Conservation (phyloP, 1,140 invertebrate species). For the Platorchestia sp. region DNA sequence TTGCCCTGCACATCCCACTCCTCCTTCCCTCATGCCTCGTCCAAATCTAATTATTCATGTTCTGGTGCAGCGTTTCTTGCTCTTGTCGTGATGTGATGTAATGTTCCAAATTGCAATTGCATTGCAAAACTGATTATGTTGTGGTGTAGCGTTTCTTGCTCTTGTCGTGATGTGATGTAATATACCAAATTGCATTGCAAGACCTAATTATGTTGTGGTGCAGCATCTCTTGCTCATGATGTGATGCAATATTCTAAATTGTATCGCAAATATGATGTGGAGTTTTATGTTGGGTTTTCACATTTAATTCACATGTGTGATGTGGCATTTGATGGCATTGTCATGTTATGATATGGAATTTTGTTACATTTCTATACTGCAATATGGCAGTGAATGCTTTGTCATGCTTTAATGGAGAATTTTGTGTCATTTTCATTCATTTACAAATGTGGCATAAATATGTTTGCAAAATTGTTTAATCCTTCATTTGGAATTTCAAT, state of each 20-base stretch:
- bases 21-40: neutral
- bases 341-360: neutral
- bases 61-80: neutral
- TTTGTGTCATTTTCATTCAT: neutral
- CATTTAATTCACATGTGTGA: no score
- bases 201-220: neutral
- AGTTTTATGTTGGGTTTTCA: no score
- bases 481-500: neutral
- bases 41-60: neutral
- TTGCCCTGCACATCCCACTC: slow-evolving; percentile 21
- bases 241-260: no score
- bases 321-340: neutral
- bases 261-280: no score
- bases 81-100: no score
- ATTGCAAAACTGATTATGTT: neutral
- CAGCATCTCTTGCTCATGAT: no score
- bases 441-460: neutral
- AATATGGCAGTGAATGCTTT: no score
- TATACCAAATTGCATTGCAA: no score
- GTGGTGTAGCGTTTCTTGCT: neutral
- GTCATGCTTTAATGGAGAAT: neutral
- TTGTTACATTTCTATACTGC: neutral
- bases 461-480: neutral
- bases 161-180: no score
- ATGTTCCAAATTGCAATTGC: no score